Conservation (phyloP, 2,797 vertebrate species). For the Anas bahamensis region DNA sequence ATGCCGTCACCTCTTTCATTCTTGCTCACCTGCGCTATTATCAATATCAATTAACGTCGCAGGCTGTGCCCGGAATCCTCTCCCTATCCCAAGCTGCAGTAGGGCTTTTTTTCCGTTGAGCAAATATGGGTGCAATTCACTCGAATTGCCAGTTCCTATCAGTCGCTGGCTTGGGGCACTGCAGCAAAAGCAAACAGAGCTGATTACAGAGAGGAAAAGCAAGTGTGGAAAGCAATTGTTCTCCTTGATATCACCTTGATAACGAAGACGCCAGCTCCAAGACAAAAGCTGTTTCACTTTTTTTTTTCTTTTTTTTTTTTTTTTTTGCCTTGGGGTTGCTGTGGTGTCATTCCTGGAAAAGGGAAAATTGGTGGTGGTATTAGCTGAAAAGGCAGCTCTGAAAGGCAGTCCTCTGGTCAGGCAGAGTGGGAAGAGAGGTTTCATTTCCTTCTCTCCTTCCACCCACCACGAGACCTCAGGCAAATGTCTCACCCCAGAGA, state of each 20-base stretch:
- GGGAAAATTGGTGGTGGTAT: background rate
- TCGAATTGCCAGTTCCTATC: background rate
- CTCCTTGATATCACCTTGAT: conserved; percentile 14
- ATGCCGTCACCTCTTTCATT: background rate
- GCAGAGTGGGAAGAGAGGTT: background rate
- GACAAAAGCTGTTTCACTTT: background rate
- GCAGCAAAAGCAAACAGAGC: conserved; percentile 39
- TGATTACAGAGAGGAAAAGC: conserved; percentile 16
- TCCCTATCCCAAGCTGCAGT: background rate
- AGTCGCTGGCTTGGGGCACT: background rate
- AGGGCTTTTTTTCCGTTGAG: background rate
- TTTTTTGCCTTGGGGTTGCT: background rate
- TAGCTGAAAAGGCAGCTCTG: background rate
- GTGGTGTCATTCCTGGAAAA: background rate
- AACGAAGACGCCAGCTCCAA: conserved; percentile 26
- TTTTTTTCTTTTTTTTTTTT: background rate
- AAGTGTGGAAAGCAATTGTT: conserved; percentile 40
- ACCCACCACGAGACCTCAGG: background rate
- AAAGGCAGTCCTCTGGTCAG: background rate
- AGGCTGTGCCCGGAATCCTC: background rate
- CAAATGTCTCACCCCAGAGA: background rate
- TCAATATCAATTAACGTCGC: background rate
- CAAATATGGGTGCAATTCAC: conserved; percentile 22
- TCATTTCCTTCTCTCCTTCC: background rate
- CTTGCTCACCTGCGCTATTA: background rate